These are phyloP conservation scores for Synanceia verrucosa DNA, from an alignment of 2,797 vertebrate species.

Conservation along the genomic window DNA sequence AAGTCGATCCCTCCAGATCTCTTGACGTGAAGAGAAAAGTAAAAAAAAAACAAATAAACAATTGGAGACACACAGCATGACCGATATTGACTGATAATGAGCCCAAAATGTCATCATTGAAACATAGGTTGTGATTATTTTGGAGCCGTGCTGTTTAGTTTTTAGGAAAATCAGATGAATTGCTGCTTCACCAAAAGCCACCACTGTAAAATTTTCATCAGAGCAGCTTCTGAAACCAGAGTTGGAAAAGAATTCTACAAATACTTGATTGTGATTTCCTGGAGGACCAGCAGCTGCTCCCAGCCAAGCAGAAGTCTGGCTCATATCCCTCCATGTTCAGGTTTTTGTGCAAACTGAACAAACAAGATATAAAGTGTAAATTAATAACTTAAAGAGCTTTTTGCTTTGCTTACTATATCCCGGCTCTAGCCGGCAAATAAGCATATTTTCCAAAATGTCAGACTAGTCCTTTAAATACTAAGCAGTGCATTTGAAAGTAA, in stretches of 20 bases:
- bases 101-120: background rate
- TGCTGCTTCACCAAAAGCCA: background rate
- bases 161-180: background rate
- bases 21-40: slow-evolving; percentile 8
- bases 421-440: background rate
- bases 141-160: background rate
- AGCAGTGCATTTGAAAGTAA: background rate
- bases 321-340: background rate
- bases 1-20: background rate
- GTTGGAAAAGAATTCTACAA: background rate
- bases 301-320: background rate
- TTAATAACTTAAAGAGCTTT: no score
- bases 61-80: background rate
- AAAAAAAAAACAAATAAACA: background rate
- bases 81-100: background rate
- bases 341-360: no score
- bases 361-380: no score
- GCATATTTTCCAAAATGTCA: background rate
- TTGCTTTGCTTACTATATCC: no score
- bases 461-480: background rate
- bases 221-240: background rate
- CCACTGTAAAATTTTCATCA: background rate
- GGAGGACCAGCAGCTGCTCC: background rate
- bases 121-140: background rate
- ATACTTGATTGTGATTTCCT: background rate